Base-by-base conservation (phyloP, 2,888 invertebrate genomes). In the Odontomyia ornata region DNA sequence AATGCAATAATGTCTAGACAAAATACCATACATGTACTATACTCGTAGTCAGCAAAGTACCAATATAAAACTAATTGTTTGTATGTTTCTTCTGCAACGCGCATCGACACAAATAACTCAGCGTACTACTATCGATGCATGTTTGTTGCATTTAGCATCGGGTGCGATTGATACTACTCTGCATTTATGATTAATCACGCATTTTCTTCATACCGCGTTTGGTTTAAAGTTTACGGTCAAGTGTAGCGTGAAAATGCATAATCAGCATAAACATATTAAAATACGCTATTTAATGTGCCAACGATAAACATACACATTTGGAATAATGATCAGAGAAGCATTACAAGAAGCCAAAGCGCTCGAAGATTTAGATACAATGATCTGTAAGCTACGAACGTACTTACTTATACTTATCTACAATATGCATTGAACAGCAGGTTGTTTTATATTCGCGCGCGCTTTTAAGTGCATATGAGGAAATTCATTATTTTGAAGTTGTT, bases 211-310 rank as follows among this genome's bases (percentile, higher is more conserved):
- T 25, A 18, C 28, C n/a, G 9, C 15, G 28, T 62, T 52, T 15
- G 52, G 18, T 28, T 18, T 67, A 25, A 67, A 67, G 67, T 67
- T 67, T 67, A 46, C 67, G 67, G 67, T 67, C 67, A 46, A 43
- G 65, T 65, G 65, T 65, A 65, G 65, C 23, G 65, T 65, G 65
- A 65, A 60, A 65, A 65, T 65, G 65, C 65, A 21, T 46, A 69
- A 69, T 69, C 69, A 69, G 47, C 69, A 47, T 46, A 69, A 62
- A 27, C 27, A 62, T 27, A 62, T 62, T 27, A 25, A 57, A 57
- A 62, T 62, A 25, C 7, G 21, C 62, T 27, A 27, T 27, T 25
- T 25, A 25, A 27, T 27, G 15, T 27, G 28, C 21, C 11, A 23
- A n/a, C 62, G 23, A 15, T 46, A 46, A 25, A 69, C 36, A 36